Evolutionary conservation across 2,888 invertebrate species (phyloP).

Genomic region (Villa cingulata): DNA sequence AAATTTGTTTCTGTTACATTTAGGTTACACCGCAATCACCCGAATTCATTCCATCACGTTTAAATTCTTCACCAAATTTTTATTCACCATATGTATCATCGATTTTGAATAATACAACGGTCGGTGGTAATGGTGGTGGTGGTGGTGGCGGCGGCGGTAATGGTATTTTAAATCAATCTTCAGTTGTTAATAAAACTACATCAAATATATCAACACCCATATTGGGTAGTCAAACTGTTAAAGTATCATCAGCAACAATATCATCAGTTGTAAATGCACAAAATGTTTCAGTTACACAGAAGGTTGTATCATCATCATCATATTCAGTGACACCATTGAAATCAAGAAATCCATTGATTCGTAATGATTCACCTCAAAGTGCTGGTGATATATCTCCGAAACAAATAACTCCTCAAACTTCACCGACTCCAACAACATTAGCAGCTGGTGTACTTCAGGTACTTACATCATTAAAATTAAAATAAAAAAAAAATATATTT

Average conservation of each 20-base stretch:
- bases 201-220: conserved; percentile 16
- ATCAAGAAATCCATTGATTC: conserved; percentile 16
- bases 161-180: conserved; percentile 14
- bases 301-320: conserved; percentile 15
- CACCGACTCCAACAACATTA: conserved; percentile 34
- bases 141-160: conserved; percentile 20
- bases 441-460: conserved; percentile 36
- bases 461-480: conserved; percentile 7
- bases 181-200: conserved; percentile 14
- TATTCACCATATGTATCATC: conserved; percentile 34
- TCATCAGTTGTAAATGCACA: conserved; percentile 14
- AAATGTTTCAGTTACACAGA: conserved; percentile 22
- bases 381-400: conserved; percentile 36
- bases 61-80: conserved; percentile 33
- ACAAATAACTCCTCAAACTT: conserved; percentile 38
- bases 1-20: no score
- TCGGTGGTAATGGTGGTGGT: no score
- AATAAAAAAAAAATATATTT: not conserved
- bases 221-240: conserved; percentile 27
- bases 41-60: conserved; percentile 40
- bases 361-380: conserved; percentile 30
- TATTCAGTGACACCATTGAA: conserved; percentile 17
- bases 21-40: conserved; percentile 41
- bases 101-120: conserved; percentile 30
- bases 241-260: conserved; percentile 18